These are phyloP conservation scores for Furcula furcula DNA, from an alignment of 2,888 invertebrate species.

Conservation along the genomic window DNA sequence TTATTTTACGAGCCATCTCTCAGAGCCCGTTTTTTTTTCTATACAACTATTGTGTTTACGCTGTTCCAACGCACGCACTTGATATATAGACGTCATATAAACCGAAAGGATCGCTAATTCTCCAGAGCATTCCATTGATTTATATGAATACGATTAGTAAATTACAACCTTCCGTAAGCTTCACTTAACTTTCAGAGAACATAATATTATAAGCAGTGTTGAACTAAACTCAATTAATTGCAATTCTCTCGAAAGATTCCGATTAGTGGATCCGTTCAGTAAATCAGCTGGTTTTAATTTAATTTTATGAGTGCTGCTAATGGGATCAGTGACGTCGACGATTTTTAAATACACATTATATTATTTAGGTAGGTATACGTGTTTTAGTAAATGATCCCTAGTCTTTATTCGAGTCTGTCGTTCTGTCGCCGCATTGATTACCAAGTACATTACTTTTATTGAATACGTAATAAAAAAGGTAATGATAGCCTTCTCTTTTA, in stretches of 20 bases:
- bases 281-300: slow-evolving; percentile 2
- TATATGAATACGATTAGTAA: slow-evolving; percentile 29
- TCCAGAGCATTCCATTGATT: slow-evolving; percentile 35
- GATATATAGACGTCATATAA: slow-evolving; percentile 68
- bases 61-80: slow-evolving; percentile 59
- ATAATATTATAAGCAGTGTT: slow-evolving; percentile 9
- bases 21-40: slow-evolving; percentile 60
- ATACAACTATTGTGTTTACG: slow-evolving; percentile 65
- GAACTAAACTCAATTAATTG: slow-evolving; percentile 5
- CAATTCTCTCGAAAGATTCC: slow-evolving; percentile 8
- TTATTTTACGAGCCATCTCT: slow-evolving; percentile 79
- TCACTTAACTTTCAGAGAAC: slow-evolving; percentile 7
- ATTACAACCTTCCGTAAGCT: slow-evolving; percentile 23
- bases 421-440: slow-evolving; percentile 52
- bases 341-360: slow-evolving; percentile 6
- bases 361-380: neutral
- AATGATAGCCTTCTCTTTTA: slow-evolving; percentile 77
- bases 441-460: slow-evolving; percentile 75
- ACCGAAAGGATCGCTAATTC: slow-evolving; percentile 54
- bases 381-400: slow-evolving; percentile 13
- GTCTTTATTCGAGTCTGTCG: slow-evolving; percentile 36
- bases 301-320: slow-evolving; percentile 4
- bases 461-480: slow-evolving; percentile 72
- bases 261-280: slow-evolving; percentile 4
- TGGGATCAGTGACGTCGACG: neutral